phyloP scores from a whole-genome alignment of 2,888 invertebrate species.

The Caenorhabditis afra region DNA sequence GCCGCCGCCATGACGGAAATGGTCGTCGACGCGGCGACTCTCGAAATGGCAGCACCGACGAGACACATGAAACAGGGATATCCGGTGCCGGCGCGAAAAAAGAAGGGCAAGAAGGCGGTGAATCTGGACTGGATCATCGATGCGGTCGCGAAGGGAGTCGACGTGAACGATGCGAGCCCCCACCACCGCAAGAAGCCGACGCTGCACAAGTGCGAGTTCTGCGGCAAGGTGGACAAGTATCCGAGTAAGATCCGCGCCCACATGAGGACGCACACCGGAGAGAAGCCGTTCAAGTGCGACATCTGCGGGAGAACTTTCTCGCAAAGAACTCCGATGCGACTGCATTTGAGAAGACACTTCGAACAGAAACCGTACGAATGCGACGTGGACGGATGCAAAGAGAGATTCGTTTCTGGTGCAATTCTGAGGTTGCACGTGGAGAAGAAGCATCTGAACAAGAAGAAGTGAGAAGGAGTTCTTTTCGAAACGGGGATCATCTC shows the following conservation, averaged over 20 bases:
- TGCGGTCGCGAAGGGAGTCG: constrained; percentile 72
- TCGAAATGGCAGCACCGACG: constrained; percentile 60
- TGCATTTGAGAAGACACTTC: constrained; percentile 73
- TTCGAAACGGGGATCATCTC: not conserved
- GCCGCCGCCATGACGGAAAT: constrained; percentile 37
- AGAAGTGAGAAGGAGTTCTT: constrained; percentile 52
- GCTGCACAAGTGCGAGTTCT: constrained; percentile 71
- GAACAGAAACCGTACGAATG: constrained; percentile 68
- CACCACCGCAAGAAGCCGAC: constrained; percentile 72
- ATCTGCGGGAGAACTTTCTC: constrained; percentile 73
- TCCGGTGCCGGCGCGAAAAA: not conserved
- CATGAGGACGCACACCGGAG: constrained; percentile 75
- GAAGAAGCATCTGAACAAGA: constrained; percentile 66
- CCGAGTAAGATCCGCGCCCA: constrained; percentile 76
- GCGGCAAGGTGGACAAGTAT: constrained; percentile 74
- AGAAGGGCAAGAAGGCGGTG: constrained; percentile 41
- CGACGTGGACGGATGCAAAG: constrained; percentile 58
- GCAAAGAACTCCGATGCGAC: constrained; percentile 73
- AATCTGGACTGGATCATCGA: constrained; percentile 77
- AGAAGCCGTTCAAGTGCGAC: constrained; percentile 74
- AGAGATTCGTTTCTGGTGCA: constrained; percentile 67
- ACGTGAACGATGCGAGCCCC: constrained; percentile 69
- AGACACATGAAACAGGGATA: constrained; percentile 33
- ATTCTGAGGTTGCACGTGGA: constrained; percentile 70
- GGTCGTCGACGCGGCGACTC: constrained; percentile 57